Percentiles rank a stretch among this genome's conserved stretches.
These are phyloP conservation scores for Tupaia tana DNA, from an alignment of 2,113 vertebrate genomes.

Conservation along the genomic window DNA sequence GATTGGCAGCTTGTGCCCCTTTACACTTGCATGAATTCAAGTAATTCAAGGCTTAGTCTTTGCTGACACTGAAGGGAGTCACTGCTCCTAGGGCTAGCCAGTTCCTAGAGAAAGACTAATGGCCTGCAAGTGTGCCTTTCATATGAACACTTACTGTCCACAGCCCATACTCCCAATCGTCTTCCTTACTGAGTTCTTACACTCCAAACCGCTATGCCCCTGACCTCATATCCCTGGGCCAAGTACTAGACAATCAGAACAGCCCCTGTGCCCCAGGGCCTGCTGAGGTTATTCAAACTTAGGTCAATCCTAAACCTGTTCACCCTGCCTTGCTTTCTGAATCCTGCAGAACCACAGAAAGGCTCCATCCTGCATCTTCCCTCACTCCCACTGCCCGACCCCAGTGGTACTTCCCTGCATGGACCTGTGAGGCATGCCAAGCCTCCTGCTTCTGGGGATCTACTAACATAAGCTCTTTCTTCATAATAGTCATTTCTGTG, in stretches of 20 bases:
- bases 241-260: not conserved
- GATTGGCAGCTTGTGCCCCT: not conserved
- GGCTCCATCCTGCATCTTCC: not conserved
- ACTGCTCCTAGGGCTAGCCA: too few species aligned
- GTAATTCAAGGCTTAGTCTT: not conserved
- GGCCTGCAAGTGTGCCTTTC: not conserved
- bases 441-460: not conserved
- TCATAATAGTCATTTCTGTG: not conserved
- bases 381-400: too few species aligned
- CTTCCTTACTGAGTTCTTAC: not conserved
- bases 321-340: too few species aligned
- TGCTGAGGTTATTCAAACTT: not conserved
- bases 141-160: not conserved
- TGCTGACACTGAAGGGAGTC: not conserved
- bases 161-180: not conserved
- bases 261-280: not conserved
- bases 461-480: not conserved
- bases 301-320: not conserved
- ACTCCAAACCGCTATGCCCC: not conserved
- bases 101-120: not conserved
- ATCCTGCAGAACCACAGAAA: not conserved
- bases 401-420: fast-evolving
- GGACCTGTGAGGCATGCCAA: fast-evolving
- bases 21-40: too few species aligned
- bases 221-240: too few species aligned